Base-by-base conservation (phyloP, 92 coral and sea anemone species). In the Epizoanthus rinbou region DNA sequence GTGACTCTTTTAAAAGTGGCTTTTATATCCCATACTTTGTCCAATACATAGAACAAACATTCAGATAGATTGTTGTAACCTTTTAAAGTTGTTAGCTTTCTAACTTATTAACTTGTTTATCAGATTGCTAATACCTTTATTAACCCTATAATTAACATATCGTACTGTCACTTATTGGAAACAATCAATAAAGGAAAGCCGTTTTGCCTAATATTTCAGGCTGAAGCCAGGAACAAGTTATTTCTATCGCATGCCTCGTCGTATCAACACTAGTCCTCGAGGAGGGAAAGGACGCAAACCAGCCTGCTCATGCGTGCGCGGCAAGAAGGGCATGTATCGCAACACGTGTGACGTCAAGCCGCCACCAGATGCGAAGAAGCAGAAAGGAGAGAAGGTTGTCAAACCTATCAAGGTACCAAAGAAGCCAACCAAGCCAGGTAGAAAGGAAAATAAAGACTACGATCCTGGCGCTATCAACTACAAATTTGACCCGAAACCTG, bases 291-390 rank as follows among this genome's bases (percentile, higher is more conserved):
- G 82, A 11, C 66, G 33, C 9, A 76, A 43, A 19, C 97, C 97
- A 3, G 93, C 94, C 3, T 93, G 97, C 87, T 24, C 81, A 23
- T 93, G 97, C 80, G 90, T 85, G 43, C 79, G 88, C 21, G 91
- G 80, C 65, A 92, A 90, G 22, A 92, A 90, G 65, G 87, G 92
- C 33, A 87, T 89, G 28, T 89, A 85, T 66, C 82, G 82, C 16
- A 93, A 91, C 79, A 88, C 91, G 3, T 93, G 97, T 64, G 97
- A 91, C 90, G 89, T 93, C 59, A 88, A 88, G 41, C 97, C 97
- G 7, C 78, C 91, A 7, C 97, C 97, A 22, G 91, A 79, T 56
- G 69, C 80, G 52, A 62, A 75, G 25, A 78, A 78, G 70, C 54
- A 56, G 24, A 78, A 62, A 22, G 95, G 95, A 13, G 97, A 92